phyloP scores from a whole-genome alignment of 2,113 vertebrate species.

The Scytalopus superciliaris region DNA sequence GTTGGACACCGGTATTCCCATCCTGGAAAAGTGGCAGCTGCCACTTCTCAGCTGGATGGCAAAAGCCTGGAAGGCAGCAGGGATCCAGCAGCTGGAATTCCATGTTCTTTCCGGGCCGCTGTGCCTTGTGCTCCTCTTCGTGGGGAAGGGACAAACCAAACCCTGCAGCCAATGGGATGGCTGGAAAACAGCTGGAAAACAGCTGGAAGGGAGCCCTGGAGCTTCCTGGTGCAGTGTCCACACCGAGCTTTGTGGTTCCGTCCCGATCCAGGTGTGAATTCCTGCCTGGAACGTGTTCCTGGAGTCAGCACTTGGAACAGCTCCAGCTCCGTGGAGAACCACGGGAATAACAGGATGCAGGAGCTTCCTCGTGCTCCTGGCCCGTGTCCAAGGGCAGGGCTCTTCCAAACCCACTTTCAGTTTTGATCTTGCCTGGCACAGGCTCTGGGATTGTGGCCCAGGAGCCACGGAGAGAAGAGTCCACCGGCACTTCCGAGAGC shows the following conservation, averaged over 20 bases:
- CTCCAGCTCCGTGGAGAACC: fast-evolving
- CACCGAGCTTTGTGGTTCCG: fast-evolving
- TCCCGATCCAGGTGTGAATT: not conserved
- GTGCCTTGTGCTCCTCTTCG: not conserved
- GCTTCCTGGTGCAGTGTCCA: fast-evolving
- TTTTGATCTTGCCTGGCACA: fast-evolving
- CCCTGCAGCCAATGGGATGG: fast-evolving
- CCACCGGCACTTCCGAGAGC: not conserved
- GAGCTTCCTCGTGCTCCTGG: not conserved
- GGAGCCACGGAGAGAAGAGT: fast-evolving
- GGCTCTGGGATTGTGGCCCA: not conserved
- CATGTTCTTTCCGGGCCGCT: not conserved
- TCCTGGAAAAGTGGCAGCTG: not conserved
- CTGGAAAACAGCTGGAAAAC: not conserved
- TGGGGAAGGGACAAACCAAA: not conserved
- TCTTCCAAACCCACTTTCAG: fast-evolving
- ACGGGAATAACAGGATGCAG: fast-evolving
- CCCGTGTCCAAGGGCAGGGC: fast-evolving
- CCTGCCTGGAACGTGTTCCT: not conserved
- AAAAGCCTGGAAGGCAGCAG: not conserved
- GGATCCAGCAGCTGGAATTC: not conserved
- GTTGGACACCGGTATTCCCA: fast-evolving
- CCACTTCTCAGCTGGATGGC: not conserved
- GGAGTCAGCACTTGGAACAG: fast-evolving
- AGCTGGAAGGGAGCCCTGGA: not conserved